Evolutionary conservation across 1,140 invertebrate species (phyloP).

Genomic region (Ostrea edulis): DNA sequence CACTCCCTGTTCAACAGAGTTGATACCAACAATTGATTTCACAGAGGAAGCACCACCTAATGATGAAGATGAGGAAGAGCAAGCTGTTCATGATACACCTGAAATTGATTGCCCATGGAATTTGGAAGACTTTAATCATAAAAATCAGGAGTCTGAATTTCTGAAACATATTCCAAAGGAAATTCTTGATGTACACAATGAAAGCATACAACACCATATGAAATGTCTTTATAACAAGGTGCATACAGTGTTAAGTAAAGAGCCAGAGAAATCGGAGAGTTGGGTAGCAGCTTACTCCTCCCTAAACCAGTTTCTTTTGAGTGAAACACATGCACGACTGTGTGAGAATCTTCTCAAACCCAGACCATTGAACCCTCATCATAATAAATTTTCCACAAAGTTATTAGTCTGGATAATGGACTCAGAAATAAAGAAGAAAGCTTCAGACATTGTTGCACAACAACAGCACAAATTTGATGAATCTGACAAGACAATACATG

Average conservation of each 20-base stretch:
- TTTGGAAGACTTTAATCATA: slow-evolving; percentile 8
- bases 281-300: slow-evolving; percentile 28
- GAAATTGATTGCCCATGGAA: slow-evolving; percentile 19
- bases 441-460: background rate
- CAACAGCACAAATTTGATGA: slow-evolving; percentile 3
- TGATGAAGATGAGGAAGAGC: too few species aligned
- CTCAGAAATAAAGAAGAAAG: slow-evolving; percentile 7
- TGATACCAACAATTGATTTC: too few species aligned
- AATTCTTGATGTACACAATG: background rate
- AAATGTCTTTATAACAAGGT: slow-evolving; percentile 47
- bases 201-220: background rate
- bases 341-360: slow-evolving; percentile 33
- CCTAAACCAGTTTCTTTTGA: slow-evolving; percentile 30
- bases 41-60: too few species aligned
- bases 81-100: too few species aligned
- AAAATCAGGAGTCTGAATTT: background rate
- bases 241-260: background rate
- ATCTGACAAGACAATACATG: background rate
- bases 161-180: background rate
- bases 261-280: slow-evolving; percentile 16
- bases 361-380: background rate
- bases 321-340: background rate
- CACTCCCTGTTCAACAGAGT: too few species aligned
- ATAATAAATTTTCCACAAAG: slow-evolving; percentile 48
- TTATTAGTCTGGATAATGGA: slow-evolving; percentile 40